Base-by-base conservation (phyloP, 2,113 vertebrate genomes). In the Silurus glanis region DNA sequence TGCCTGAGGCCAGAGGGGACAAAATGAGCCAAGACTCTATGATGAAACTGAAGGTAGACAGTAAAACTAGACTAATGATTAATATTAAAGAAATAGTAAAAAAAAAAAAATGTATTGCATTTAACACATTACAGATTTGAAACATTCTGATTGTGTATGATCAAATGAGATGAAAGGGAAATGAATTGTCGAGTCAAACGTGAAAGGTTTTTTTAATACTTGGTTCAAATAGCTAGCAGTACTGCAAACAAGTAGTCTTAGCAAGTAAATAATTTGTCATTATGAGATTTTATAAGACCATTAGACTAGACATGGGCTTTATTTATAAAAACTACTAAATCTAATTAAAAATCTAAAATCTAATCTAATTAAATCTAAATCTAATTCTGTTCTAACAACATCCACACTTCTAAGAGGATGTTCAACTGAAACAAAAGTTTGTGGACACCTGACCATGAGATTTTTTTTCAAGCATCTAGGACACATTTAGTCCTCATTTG, bases 1-100 rank as follows among this genome's bases (percentile, higher is more conserved):
- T 99, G 0, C 92, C 95, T 0, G 94, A 96, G 5, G 94, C 96
- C 83, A 92, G 95, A 90, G 97, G 97, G 21, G 97, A 99, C 56
- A 98, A 98, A 92, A 98, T 99, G 98, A 97, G 97, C 92, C 95
- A 96, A 89, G 97, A 99, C 91, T 97, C 98, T 59, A 98, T 99
- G 98, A 99, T 98, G 97, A 99, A 99, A 86, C 94, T 99, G 6
- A 99, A 99, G 97, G 98, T 98, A 94, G 21, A 80, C 25, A 37
- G 25, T n/a, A 67, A 53, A 25, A 37, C 37, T 37, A 37, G 37
- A 37, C 37, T 37, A 37, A 37, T 37, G 37, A 37, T 37, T 37
- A 37, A 37, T 9, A 58, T 47, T 45, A 56, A 25, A 83, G 64
- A 56, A 53, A 69, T n/a, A 56, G 6, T 67, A 28, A 28, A 28